Percentiles rank a stretch among this genome's conserved stretches.
Evolutionary conservation across 2,888 invertebrate species (phyloP).

Genomic region (Epinotia nisella): DNA sequence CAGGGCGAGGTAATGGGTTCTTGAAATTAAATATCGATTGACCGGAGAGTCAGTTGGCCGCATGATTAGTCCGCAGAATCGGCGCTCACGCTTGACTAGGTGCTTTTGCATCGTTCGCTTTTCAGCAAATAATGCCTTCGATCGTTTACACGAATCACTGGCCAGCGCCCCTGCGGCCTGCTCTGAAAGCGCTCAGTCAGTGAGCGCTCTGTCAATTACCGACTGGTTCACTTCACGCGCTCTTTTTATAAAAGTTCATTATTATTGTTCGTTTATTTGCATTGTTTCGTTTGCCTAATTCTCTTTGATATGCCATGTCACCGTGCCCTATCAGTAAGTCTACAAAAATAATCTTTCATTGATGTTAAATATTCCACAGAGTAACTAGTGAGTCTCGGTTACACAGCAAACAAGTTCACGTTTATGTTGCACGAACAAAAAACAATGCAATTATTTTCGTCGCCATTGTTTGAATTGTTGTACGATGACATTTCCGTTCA

Average conservation of each 20-base stretch:
- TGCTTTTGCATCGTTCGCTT: constrained; percentile 70
- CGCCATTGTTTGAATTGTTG: neutral
- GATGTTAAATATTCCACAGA: neutral
- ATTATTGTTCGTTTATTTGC: constrained; percentile 13
- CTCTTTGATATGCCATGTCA: neutral
- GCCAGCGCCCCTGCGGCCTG: constrained; percentile 58
- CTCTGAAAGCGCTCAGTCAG: constrained; percentile 44
- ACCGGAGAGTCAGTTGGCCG: constrained; percentile 68
- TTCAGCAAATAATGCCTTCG: constrained; percentile 67
- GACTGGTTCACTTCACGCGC: constrained; percentile 27
- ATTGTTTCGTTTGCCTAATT: neutral
- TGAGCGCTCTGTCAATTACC: constrained; percentile 50
- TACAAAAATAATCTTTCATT: neutral
- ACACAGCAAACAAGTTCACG: neutral
- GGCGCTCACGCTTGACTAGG: constrained; percentile 69
- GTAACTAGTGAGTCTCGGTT: neutral
- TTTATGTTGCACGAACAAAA: neutral
- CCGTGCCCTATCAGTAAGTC: neutral
- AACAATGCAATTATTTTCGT: constrained; percentile 7
- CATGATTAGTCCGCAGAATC: constrained; percentile 61
- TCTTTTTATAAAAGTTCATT: constrained; percentile 16
- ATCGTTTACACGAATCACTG: constrained; percentile 76
- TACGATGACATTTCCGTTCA: neutral
- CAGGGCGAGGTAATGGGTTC: constrained; percentile 45
- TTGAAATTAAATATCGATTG: constrained; percentile 63